Evolutionary conservation across 64 coral and sea anemone genomes (phyloP).

Genomic region (Montipora efflorescens): DNA sequence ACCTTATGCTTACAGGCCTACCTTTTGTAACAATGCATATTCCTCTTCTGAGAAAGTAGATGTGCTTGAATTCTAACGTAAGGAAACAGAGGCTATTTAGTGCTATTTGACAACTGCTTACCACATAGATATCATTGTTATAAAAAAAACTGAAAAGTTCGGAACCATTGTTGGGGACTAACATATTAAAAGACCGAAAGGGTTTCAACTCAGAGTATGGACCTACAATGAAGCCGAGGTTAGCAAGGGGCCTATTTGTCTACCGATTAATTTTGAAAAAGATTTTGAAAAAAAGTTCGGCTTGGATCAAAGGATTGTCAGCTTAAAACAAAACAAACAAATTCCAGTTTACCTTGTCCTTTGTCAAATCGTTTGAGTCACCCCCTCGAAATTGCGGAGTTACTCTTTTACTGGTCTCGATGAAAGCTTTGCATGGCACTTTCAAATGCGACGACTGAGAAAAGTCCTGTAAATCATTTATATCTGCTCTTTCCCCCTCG

Average conservation of each 20-base stretch:
- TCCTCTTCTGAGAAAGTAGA: constrained; percentile 1
- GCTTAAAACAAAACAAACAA: not conserved
- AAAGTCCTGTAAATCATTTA: not conserved
- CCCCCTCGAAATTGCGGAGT: not conserved
- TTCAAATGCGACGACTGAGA: not conserved
- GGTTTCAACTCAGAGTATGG: too few species aligned
- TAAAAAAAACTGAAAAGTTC: too few species aligned
- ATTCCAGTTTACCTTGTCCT: not conserved
- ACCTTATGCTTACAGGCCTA: not conserved
- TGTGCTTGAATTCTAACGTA: not conserved
- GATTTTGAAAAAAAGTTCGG: too few species aligned
- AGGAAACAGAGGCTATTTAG: not conserved
- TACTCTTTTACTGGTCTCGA: not conserved
- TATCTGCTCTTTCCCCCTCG: constrained; percentile 1
- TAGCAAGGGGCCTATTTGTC: too few species aligned
- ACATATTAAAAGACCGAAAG: too few species aligned
- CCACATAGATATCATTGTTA: too few species aligned
- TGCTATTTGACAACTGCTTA: too few species aligned
- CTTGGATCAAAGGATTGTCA: not conserved
- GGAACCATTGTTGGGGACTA: too few species aligned
- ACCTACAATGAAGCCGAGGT: too few species aligned
- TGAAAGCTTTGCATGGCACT: not conserved
- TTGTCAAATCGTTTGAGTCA: not conserved
- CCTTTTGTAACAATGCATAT: constrained; percentile 4
- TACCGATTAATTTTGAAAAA: too few species aligned